Conservation (phyloP, 2,113 vertebrate genomes). For the Strigops habroptila region DNA sequence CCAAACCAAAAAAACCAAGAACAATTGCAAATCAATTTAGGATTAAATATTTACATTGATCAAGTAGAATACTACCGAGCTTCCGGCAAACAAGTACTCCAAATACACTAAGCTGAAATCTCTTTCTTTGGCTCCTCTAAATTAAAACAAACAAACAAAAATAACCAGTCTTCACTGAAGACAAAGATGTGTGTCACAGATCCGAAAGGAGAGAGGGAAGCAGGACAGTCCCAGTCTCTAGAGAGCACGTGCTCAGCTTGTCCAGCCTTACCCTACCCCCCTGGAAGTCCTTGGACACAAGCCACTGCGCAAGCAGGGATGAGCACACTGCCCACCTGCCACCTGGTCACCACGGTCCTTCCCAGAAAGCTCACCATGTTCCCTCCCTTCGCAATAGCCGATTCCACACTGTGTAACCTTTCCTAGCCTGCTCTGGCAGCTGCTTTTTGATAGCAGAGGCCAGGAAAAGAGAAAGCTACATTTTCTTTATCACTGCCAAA, state of each 20-base stretch:
- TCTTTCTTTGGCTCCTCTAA: conserved; percentile 81
- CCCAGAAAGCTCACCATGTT: neutral
- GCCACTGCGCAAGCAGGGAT: conserved; percentile 54
- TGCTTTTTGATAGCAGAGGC: conserved; percentile 53
- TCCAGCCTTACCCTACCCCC: conserved; percentile 68
- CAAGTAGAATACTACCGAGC: conserved; percentile 60
- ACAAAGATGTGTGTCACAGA: conserved; percentile 70
- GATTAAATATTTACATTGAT: conserved; percentile 78
- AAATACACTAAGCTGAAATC: conserved; percentile 80
- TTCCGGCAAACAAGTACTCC: conserved; percentile 78
- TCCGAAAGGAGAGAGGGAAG: conserved; percentile 59
- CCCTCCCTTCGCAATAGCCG: conserved; percentile 72
- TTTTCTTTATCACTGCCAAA: conserved; percentile 64
- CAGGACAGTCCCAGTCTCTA: conserved; percentile 43
- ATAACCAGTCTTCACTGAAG: conserved; percentile 95
- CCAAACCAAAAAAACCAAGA: conserved; percentile 52
- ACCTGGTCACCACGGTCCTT: conserved; percentile 37
- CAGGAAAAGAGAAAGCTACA: conserved; percentile 75
- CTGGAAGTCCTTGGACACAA: conserved; percentile 68
- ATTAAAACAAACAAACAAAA: conserved; percentile 65
- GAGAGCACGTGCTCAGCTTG: conserved; percentile 62
- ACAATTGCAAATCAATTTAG: conserved; percentile 48
- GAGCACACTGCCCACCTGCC: conserved; percentile 52
- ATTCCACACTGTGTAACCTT: conserved; percentile 71
- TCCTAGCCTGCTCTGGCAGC: conserved; percentile 65